Percentiles rank a stretch among this genome's conserved stretches.
Evolutionary conservation across 1,140 invertebrate species (phyloP).

Genomic region (Oedothorax gibbosus): DNA sequence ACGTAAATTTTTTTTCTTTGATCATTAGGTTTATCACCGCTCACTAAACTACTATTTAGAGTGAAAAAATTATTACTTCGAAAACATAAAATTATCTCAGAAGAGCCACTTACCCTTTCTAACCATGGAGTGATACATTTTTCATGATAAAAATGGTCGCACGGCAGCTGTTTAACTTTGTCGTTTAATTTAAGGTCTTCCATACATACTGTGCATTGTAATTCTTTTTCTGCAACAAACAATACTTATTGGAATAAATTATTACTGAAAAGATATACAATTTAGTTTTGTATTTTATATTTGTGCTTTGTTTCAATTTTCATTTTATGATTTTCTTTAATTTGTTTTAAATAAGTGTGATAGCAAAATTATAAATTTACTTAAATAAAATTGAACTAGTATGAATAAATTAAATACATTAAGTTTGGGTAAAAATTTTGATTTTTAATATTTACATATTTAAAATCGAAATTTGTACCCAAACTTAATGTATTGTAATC

Average conservation of each 20-base stretch:
- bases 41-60: not conserved
- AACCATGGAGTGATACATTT: conserved; percentile 95
- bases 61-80: not conserved
- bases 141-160: conserved; percentile 92
- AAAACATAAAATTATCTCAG: not conserved
- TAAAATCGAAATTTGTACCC: no score
- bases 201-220: conserved; percentile 97
- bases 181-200: conserved; percentile 89
- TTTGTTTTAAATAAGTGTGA: no score
- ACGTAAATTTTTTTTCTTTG: not conserved
- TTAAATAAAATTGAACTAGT: no score
- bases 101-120: conserved; percentile 76
- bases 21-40: not conserved
- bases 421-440: no score
- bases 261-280: no score
- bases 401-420: no score
- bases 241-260: not conserved
- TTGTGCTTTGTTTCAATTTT: no score
- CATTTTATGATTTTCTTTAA: no score
- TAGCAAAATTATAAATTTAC: no score
- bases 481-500: no score
- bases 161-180: conserved; percentile 84
- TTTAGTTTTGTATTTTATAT: no score
- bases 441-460: no score
- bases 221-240: conserved; percentile 42